phyloP scores from a whole-genome alignment of 2,797 vertebrate genomes.

The Antennarius maculatus region DNA sequence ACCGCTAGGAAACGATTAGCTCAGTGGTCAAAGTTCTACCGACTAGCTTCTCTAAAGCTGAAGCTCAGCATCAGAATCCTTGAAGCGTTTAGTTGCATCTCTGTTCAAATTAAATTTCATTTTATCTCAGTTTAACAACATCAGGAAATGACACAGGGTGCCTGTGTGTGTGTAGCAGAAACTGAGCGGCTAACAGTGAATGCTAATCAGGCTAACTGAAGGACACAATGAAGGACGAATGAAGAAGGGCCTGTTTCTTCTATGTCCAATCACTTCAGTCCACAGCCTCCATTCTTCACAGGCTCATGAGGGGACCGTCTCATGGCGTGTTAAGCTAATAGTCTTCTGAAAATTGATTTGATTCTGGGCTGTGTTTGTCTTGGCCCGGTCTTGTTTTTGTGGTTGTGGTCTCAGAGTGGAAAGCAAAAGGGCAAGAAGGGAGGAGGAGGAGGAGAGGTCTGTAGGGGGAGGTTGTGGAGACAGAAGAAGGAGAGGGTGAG shows the following conservation, averaged over 20 bases:
- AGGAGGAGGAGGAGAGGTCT: conserved; percentile 12
- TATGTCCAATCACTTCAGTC: conserved; percentile 46
- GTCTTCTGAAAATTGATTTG: conserved; percentile 72
- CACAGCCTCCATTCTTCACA: conserved; percentile 30
- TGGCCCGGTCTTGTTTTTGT: conserved; percentile 62
- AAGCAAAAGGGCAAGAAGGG: conserved; percentile 52
- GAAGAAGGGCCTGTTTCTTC: conserved; percentile 31
- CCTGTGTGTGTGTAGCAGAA: conserved; percentile 24
- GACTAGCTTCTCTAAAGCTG: background rate
- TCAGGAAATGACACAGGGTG: too few relatives aligned
- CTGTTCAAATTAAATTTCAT: too few relatives aligned
- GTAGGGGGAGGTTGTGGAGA: conserved; percentile 26
- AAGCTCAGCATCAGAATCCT: too few relatives aligned
- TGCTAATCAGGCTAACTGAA: conserved; percentile 37
- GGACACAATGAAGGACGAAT: conserved; percentile 26
- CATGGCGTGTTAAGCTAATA: conserved; percentile 67
- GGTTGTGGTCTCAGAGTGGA: conserved; percentile 68
- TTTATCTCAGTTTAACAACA: too few relatives aligned
- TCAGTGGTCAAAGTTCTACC: background rate
- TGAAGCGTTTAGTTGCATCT: too few relatives aligned
- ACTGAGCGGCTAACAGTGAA: conserved; percentile 48
- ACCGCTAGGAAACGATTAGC: background rate
- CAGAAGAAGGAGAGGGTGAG: conserved; percentile 50
- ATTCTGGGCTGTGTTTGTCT: conserved; percentile 76
- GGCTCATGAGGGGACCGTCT: conserved; percentile 46